These are phyloP conservation scores for human (Homo sapiens) DNA, from an alignment of 2,113 vertebrate genomes.

Conservation along the genomic window DNA sequence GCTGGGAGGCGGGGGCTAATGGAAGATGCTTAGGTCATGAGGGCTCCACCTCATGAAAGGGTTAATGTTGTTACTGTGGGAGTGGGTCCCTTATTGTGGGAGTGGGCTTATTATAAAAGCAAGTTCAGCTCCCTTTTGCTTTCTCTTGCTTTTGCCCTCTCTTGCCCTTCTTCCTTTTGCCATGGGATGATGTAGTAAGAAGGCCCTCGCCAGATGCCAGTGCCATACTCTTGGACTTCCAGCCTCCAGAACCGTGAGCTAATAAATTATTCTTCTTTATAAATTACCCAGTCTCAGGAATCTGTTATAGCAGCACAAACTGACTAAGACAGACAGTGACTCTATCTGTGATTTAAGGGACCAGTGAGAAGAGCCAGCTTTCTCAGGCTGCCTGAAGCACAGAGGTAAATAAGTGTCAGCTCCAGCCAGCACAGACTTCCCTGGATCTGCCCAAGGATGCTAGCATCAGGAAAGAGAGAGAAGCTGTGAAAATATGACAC, in stretches of 20 bases:
- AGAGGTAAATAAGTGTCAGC: accelerated
- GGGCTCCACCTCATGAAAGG: not conserved
- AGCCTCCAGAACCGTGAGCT: not conserved
- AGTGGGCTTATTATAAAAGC: not conserved
- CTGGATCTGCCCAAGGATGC: not conserved
- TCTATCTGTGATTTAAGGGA: not conserved
- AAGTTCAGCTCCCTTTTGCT: not conserved
- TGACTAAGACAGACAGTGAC: not conserved
- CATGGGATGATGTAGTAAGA: not conserved
- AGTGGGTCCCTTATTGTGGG: not conserved
- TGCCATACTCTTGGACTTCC: not conserved
- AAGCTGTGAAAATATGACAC: not conserved
- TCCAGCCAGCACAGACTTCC: not conserved
- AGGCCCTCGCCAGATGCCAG: not conserved
- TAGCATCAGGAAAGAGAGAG: not conserved
- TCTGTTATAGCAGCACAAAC: not conserved
- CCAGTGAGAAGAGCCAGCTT: not conserved
- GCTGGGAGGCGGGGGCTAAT: not conserved
- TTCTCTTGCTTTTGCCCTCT: too few relatives aligned
- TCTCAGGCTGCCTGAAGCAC: not conserved
- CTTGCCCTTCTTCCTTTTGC: not conserved
- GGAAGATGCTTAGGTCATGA: not conserved
- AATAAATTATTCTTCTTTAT: not conserved
- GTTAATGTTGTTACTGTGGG: not conserved
- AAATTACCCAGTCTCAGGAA: not conserved